These are phyloP conservation scores for Drosophila quadrilineata DNA, from an alignment of 1,140 invertebrate genomes.

Conservation along the genomic window DNA sequence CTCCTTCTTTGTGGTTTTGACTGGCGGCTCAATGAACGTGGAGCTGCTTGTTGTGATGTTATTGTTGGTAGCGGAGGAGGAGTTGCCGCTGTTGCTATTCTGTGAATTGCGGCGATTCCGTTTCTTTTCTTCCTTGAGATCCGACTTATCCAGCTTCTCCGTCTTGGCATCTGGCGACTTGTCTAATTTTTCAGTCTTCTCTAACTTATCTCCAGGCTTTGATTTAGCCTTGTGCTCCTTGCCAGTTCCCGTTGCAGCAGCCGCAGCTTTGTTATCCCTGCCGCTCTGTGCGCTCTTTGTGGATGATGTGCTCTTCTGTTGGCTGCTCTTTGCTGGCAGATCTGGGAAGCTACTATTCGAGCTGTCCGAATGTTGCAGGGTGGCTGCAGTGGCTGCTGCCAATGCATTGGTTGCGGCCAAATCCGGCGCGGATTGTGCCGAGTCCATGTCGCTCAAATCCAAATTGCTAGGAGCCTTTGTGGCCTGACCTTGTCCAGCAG, in stretches of 20 bases:
- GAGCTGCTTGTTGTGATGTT: too few species aligned
- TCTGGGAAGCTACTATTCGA: constrained; percentile 80
- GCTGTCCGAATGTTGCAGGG: constrained; percentile 76
- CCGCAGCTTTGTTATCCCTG: constrained; percentile 41
- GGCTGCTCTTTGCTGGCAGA: constrained; percentile 51
- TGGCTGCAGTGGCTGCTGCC: constrained; percentile 64
- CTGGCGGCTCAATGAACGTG: constrained; percentile 65
- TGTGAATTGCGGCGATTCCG: constrained; percentile 82
- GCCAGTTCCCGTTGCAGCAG: neutral
- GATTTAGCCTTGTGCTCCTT: constrained; percentile 60
- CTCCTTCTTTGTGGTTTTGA: constrained; percentile 73
- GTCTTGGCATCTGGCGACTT: constrained; percentile 51
- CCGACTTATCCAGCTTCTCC: constrained; percentile 56
- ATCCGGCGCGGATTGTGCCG: constrained; percentile 63
- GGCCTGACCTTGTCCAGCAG: constrained; percentile 8
- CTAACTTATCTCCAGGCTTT: constrained; percentile 44
- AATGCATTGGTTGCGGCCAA: constrained; percentile 49
- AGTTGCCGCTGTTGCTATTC: constrained; percentile 52
- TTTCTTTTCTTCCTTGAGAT: constrained; percentile 82
- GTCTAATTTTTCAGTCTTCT: constrained; percentile 47
- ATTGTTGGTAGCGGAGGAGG: too few species aligned
- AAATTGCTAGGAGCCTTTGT: constrained; percentile 51
- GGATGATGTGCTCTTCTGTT: constrained; percentile 26
- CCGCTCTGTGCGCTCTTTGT: constrained; percentile 19
- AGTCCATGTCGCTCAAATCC: constrained; percentile 72